These are phyloP conservation scores for Corella eumyota DNA, from an alignment of 23 tunicate genomes.

Conservation along the genomic window DNA sequence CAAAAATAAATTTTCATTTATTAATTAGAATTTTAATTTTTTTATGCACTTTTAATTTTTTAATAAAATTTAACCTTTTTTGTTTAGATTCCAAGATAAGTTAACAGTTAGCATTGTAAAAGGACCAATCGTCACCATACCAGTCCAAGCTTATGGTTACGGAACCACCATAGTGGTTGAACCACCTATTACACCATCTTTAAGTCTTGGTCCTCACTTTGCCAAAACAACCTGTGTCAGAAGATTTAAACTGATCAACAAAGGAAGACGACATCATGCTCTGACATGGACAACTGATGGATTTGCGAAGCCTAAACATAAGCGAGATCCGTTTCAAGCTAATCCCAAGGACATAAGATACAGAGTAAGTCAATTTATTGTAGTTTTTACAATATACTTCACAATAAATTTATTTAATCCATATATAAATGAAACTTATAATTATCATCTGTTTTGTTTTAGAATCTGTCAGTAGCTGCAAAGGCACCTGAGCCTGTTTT, in stretches of 20 bases:
- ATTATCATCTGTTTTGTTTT: not conserved
- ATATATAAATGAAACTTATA: not conserved
- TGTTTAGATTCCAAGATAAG: slow-evolving; percentile 84
- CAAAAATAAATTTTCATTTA: too few species aligned
- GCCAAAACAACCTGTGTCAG: slow-evolving; percentile 48
- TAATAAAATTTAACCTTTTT: too few species aligned
- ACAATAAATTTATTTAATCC: not conserved
- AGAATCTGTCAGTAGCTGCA: slow-evolving; percentile 11
- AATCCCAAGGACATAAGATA: slow-evolving; percentile 56
- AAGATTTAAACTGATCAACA: slow-evolving; percentile 71
- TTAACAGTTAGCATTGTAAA: slow-evolving; percentile 63
- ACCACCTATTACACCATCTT: slow-evolving; percentile 56
- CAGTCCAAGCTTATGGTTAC: slow-evolving; percentile 58
- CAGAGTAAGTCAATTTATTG: slow-evolving; percentile 14
- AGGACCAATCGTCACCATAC: slow-evolving; percentile 70
- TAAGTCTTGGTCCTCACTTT: slow-evolving; percentile 86
- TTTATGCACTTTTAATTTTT: too few species aligned
- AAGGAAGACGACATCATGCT: slow-evolving; percentile 80
- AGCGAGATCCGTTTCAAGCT: slow-evolving; percentile 3
- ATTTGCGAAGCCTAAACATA: slow-evolving; percentile 31
- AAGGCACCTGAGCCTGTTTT: slow-evolving; percentile 72
- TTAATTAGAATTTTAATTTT: too few species aligned
- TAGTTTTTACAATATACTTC: not conserved
- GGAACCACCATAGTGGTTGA: slow-evolving; percentile 79
- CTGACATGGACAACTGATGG: slow-evolving; percentile 86